Conservation (phyloP, 1,140 invertebrate genomes). For the Gyrodactylus bullatarudis region DNA sequence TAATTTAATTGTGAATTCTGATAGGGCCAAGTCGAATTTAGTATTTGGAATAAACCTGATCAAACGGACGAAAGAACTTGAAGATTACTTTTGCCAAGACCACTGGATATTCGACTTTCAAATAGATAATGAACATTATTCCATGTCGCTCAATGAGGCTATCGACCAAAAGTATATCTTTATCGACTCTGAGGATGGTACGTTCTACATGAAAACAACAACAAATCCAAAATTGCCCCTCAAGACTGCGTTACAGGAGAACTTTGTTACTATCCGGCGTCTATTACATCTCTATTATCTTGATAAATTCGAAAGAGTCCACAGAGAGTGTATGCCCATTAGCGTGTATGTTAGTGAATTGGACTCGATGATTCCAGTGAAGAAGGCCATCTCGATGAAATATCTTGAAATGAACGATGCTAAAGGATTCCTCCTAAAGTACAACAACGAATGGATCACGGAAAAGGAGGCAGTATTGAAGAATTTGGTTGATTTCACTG, state of each 20-base stretch:
- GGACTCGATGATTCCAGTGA: neutral
- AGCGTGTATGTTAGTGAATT: neutral
- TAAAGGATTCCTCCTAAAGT: neutral
- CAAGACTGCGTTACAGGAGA: neutral
- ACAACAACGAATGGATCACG: neutral
- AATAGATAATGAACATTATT: too few relatives aligned
- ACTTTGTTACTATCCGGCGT: neutral
- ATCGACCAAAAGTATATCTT: neutral
- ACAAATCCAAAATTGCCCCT: neutral
- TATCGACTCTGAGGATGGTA: neutral
- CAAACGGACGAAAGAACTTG: too few relatives aligned
- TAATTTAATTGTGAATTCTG: too few relatives aligned
- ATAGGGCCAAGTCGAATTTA: too few relatives aligned
- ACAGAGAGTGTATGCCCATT: neutral
- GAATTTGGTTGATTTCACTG: neutral
- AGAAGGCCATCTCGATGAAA: neutral
- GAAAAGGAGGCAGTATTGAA: neutral
- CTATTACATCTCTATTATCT: neutral
- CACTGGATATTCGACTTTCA: too few relatives aligned
- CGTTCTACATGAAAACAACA: neutral
- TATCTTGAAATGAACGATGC: neutral
- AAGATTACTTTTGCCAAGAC: too few relatives aligned
- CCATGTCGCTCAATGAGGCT: neutral
- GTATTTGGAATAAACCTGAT: too few relatives aligned
- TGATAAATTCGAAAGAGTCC: neutral